Conservation (phyloP, 2,113 vertebrate species). For the Phalacrocorax carbo region DNA sequence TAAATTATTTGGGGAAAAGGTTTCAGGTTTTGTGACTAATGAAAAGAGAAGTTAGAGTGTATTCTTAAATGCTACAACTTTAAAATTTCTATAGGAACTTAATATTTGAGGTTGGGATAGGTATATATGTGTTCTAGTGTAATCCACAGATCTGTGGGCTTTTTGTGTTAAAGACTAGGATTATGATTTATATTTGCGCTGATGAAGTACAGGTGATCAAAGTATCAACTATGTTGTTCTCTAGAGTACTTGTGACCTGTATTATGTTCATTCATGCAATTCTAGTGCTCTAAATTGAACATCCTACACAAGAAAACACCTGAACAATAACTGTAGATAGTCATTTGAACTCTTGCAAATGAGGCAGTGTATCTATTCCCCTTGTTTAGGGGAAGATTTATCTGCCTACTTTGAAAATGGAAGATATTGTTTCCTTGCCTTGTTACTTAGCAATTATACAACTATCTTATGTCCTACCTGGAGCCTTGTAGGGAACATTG, state of each 20-base stretch:
- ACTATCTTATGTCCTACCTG: not conserved
- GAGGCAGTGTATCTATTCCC: not conserved
- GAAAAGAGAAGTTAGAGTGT: not conserved
- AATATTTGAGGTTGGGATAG: not conserved
- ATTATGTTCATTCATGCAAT: not conserved
- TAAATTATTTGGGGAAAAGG: not conserved
- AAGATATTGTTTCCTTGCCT: not conserved
- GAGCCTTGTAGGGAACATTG: not conserved
- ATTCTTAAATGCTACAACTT: not conserved
- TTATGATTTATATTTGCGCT: not conserved
- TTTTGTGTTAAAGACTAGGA: not conserved
- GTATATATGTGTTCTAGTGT: not conserved
- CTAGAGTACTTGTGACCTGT: not conserved
- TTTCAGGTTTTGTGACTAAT: not conserved
- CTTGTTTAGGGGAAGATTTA: not conserved
- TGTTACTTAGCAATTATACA: not conserved
- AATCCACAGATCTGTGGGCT: not conserved
- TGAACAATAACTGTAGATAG: not conserved
- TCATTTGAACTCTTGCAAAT: not conserved
- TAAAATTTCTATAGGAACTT: not conserved
- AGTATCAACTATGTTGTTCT: not conserved
- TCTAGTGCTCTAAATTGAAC: not conserved
- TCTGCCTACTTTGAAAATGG: not conserved
- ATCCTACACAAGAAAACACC: not conserved
- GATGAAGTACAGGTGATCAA: not conserved